Base-by-base conservation (phyloP, 2,888 invertebrate species). In the Pseudococcus longispinus region DNA sequence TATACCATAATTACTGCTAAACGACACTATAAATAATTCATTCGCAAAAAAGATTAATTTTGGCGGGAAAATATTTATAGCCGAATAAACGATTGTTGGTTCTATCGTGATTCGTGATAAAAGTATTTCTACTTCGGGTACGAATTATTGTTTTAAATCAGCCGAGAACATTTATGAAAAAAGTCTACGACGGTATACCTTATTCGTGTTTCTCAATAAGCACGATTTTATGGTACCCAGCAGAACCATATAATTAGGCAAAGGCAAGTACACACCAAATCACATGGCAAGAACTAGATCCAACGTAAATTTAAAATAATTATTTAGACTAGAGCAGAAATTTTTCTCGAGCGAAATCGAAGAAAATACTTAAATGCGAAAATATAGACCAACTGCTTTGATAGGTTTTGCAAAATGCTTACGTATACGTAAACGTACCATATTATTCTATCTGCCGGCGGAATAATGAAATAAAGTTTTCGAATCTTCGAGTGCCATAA, bases 151-250 rank as follows among this genome's bases (percentile, higher is more conserved):
- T 60, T 60, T 60, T 23, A 60, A 60, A 60, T 60, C 20, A 60
- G 20, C 9, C 20, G 60, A 60, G 60, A 60, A 60, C 60, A 23
- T 60, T 60, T 23, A 60, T 23, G 23, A 60, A 60, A 60, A 55
- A 60, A 23, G 23, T 20, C 60, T 55, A 60, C 20, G 13, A 23
- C 3, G 60, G 20, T 60, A 60, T 11, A 60, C 60, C 23, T 60
- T 60, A n/a, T 55, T 55, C 55, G 60, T 60, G 60, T 60, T 60
- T 60, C 60, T 60, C 60, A 60, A 60, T 60, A 23, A 60, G 60
- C 60, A 60, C 60, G 60, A 60, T 23, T 60, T 60, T 20, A 23
- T 60, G 60, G 23, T 23, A 23, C 55, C 15, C 8, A 20, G n/a
- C 13, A 46, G 60, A 60, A 60, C 60, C 60, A 23, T 60, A 23